Evolutionary conservation across 2,888 invertebrate genomes (phyloP).

Genomic region (Diploptera punctata): DNA sequence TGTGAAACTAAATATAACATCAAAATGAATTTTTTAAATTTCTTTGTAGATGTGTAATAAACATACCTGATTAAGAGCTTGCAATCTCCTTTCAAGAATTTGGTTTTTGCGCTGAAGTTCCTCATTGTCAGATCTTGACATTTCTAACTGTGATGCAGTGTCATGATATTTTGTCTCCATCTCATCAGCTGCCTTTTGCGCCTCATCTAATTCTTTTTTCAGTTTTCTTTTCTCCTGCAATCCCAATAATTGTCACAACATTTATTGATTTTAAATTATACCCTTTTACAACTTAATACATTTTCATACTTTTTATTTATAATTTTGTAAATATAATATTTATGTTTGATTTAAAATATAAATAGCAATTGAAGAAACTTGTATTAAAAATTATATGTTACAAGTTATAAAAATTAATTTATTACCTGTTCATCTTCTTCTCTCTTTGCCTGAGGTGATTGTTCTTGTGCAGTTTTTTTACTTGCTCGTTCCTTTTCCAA

Average conservation of each 20-base stretch:
- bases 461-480: neutral
- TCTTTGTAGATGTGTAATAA: no score
- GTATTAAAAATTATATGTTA: no score
- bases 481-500: conserved; percentile 66
- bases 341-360: conserved; percentile 32
- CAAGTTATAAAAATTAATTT: no score
- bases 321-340: conserved; percentile 19
- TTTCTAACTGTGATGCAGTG: conserved; percentile 78
- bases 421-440: conserved; percentile 34
- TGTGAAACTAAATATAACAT: no score
- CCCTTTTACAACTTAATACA: conserved; percentile 37
- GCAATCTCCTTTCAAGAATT: conserved; percentile 75
- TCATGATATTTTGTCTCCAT: conserved; percentile 80
- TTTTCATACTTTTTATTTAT: conserved; percentile 44
- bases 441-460: conserved; percentile 48
- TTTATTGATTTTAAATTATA: neutral
- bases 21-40: no score
- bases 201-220: conserved; percentile 77
- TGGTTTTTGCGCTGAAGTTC: conserved; percentile 80
- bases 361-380: no score
- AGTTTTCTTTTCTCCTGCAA: conserved; percentile 53
- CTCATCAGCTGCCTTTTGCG: conserved; percentile 79
- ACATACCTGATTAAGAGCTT: conserved; percentile 15
- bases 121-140: conserved; percentile 76
- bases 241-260: neutral